phyloP scores from a whole-genome alignment of 2,888 invertebrate species.

The Craniophora ligustri region DNA sequence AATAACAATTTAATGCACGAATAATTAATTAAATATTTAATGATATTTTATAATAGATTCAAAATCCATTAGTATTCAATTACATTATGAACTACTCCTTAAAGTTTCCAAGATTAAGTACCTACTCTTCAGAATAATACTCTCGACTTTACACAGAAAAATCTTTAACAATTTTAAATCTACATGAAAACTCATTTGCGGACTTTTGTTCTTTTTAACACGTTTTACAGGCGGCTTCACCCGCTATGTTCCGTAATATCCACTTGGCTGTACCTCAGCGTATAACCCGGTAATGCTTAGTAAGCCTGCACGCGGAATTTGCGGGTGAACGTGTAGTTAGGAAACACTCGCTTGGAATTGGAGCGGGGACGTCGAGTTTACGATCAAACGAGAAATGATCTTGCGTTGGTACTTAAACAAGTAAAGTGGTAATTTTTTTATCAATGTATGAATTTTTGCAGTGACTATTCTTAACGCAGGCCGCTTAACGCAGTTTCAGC shows the following conservation, averaged over 20 bases:
- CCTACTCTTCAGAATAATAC: slow-evolving; percentile 7
- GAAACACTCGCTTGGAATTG: not conserved
- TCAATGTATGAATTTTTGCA: too few species aligned
- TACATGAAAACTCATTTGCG: not conserved
- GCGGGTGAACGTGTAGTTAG: not conserved
- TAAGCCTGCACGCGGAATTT: slow-evolving; percentile 21
- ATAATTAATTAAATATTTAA: too few species aligned
- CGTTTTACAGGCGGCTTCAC: slow-evolving; percentile 14
- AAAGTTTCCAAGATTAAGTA: too few species aligned
- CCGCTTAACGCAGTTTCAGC: too few species aligned
- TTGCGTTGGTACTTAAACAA: too few species aligned
- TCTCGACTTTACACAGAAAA: not conserved
- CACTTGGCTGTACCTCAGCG: slow-evolving; percentile 13
- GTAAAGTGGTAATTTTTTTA: too few species aligned
- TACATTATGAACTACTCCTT: too few species aligned
- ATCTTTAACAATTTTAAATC: not conserved
- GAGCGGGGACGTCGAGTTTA: not conserved
- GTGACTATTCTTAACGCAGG: too few species aligned
- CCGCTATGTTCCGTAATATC: slow-evolving; percentile 9
- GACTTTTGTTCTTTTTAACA: slow-evolving; percentile 6
- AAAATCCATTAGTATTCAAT: too few species aligned
- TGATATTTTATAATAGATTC: too few species aligned
- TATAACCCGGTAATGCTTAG: slow-evolving; percentile 9
- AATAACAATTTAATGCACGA: too few species aligned
- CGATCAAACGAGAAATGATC: too few species aligned